Conservation (phyloP, 35 echinoderm and acorn worm species). For the Ptychodera flava region DNA sequence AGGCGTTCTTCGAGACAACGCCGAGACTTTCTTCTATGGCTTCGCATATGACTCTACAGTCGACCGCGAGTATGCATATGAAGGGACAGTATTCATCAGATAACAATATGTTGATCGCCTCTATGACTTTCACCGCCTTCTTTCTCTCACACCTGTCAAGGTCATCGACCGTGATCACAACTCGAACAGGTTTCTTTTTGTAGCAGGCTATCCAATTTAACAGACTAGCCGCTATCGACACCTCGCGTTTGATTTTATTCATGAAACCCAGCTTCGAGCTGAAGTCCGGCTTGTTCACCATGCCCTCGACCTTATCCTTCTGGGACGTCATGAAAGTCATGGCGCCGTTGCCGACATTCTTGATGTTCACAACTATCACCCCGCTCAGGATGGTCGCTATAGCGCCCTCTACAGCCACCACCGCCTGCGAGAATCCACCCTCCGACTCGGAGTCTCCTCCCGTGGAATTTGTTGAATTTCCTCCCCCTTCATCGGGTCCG, state of each 20-base stretch:
- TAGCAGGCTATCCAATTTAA: not conserved
- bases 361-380: not conserved
- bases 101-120: not conserved
- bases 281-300: not conserved
- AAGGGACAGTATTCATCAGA: not conserved
- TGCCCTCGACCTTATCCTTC: not conserved
- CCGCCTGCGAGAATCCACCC: not conserved
- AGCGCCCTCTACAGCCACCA: not conserved
- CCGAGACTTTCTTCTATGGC: not conserved
- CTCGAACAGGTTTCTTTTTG: not conserved
- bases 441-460: not conserved
- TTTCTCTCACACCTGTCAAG: not conserved
- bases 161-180: not conserved
- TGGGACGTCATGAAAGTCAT: not conserved
- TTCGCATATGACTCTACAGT: not conserved
- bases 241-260: not conserved
- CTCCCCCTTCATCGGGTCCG: not conserved
- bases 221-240: not conserved
- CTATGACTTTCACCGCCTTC: not conserved
- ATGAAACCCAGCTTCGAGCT: not conserved
- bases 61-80: not conserved
- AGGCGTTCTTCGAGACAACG: not conserved
- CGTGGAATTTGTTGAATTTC: not conserved
- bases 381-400: not conserved
- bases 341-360: not conserved